Evolutionary conservation across 2,888 invertebrate genomes (phyloP), one percentile per base, ranked within the genome.

Genomic region (Melanotus villosus): DNA sequence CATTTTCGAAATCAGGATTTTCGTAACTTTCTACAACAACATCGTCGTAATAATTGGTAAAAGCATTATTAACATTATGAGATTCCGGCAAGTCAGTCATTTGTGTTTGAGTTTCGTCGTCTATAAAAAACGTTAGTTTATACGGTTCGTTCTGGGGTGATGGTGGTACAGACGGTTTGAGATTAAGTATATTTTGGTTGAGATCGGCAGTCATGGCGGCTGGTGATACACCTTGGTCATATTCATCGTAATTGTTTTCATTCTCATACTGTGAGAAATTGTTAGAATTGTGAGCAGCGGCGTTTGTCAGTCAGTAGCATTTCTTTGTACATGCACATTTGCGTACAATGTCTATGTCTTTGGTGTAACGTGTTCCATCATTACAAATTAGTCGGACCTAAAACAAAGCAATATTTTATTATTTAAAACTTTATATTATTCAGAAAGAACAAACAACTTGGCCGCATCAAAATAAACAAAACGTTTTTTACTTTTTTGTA

Each of bases 281-380:
- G 82, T 84, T 82, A 83, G 84, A 84, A 83, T 81, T 84, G 84
- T 84, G 84, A 83, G 85, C 87, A 88, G 88, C 87, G 88, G 88
- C 89, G 85, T 88, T 84, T 86, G 86, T 87, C 88, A 89, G 88
- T 88, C 89, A 91, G 89, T 92, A 91, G 87, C 96, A 96, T 88
- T 95, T 95, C 87, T 95, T 94, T 79, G 93, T 93, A 89, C 98
- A 98, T 76, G 96, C 95, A 87, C 98, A 98, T 85, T 97, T 97
- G 84, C 97, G 93, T 83, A 98, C 96, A 84, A 98, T 94, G 82
- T 98, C 97, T 81, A 98, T 92, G 83, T 97, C 96, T 89, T 97
- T 96, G 85, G 96, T 95, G 89, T 96, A 97, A 72, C 95, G 93
- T 66, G 94, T 93, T 74, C 97, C 97, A 84, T 97, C 95, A 75